phyloP scores from a whole-genome alignment of 2,888 invertebrate species.

The Dryococelus australis region DNA sequence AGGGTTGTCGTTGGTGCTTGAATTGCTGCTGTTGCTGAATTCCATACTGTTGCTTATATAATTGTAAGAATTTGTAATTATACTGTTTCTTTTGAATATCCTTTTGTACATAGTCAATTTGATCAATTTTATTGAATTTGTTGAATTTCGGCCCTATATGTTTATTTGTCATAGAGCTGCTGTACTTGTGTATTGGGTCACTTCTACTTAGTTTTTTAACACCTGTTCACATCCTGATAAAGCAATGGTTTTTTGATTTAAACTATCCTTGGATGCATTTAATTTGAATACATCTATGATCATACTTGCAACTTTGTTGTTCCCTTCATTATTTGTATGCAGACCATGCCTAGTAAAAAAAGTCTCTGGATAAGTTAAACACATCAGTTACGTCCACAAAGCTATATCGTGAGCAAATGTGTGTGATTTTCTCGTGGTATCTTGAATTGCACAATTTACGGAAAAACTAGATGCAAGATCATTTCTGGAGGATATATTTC shows the following conservation, averaged over 20 bases:
- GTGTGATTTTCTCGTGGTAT: neutral
- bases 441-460: neutral
- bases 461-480: neutral
- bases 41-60: neutral
- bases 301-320: neutral
- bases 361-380: neutral
- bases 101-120: too few species aligned
- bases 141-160: neutral
- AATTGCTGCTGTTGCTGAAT: neutral
- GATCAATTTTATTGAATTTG: neutral
- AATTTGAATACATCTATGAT: neutral
- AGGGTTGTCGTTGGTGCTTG: neutral
- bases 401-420: neutral
- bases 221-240: neutral
- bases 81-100: neutral
- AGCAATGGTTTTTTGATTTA: neutral
- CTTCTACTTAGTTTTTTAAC: neutral
- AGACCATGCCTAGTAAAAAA: neutral
- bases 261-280: neutral
- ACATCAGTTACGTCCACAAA: neutral
- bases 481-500: neutral
- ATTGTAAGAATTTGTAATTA: neutral
- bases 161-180: too few species aligned
- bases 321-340: neutral
- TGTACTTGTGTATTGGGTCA: neutral